These are phyloP conservation scores for Slavum lentiscoides DNA, from an alignment of 2,888 invertebrate genomes.

Conservation along the genomic window DNA sequence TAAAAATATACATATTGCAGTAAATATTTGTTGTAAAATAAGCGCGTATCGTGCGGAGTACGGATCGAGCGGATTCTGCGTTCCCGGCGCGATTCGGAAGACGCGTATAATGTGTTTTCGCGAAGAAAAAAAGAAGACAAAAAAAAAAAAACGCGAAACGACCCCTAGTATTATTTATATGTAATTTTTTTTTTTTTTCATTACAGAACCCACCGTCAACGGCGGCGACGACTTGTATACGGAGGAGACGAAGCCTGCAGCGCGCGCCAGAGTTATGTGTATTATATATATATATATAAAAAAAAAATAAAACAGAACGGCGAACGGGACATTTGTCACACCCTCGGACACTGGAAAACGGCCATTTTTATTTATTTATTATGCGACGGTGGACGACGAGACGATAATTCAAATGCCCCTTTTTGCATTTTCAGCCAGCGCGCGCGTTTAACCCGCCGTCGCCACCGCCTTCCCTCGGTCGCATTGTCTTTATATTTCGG, in stretches of 20 bases:
- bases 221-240: too few relatives aligned
- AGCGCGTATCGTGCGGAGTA: too few relatives aligned
- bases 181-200: constrained; percentile 6
- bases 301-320: neutral
- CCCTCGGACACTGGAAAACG: constrained; percentile 43
- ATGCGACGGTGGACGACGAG: neutral
- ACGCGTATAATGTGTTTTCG: constrained; percentile 17
- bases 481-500: constrained; percentile 27
- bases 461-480: too few relatives aligned
- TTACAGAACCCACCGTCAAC: neutral
- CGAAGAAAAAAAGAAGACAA: neutral
- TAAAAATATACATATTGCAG: too few relatives aligned
- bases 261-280: too few relatives aligned
- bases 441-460: neutral
- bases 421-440: constrained; percentile 37
- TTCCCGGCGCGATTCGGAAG: neutral
- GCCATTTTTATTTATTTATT: constrained; percentile 48
- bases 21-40: too few relatives aligned
- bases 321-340: constrained; percentile 25
- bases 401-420: constrained; percentile 46
- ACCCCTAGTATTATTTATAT: neutral
- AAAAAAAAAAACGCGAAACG: neutral
- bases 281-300: too few relatives aligned
- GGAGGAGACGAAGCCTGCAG: too few relatives aligned
- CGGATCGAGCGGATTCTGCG: too few relatives aligned